phyloP scores from a whole-genome alignment of 2,113 vertebrate species.

The Ameiurus melas region DNA sequence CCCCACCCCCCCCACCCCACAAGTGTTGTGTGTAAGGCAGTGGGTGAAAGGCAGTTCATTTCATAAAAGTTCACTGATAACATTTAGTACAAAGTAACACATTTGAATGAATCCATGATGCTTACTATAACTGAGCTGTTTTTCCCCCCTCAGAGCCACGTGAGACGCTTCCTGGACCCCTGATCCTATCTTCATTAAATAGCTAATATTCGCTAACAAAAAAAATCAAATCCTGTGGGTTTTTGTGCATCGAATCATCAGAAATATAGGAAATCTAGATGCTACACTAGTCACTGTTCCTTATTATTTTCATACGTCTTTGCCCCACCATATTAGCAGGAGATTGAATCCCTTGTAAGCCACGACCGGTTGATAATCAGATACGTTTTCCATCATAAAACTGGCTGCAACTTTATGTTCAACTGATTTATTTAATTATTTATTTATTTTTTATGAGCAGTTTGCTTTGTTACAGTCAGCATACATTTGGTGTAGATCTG shows the following conservation, averaged over 20 bases:
- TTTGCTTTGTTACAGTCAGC: not conserved
- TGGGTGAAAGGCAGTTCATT: constrained; percentile 44
- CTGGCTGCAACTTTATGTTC: no score
- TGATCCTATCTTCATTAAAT: not conserved
- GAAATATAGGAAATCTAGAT: not conserved
- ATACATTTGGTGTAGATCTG: no score
- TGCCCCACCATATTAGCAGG: not conserved
- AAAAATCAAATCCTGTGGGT: not conserved
- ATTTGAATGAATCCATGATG: constrained; percentile 21
- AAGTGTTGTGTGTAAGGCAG: constrained; percentile 36
- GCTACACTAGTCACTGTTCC: not conserved
- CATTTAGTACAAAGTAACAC: not conserved
- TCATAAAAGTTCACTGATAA: not conserved
- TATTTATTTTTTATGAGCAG: not conserved
- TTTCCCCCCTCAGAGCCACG: not conserved
- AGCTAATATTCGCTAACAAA: not conserved
- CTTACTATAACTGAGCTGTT: constrained; percentile 11
- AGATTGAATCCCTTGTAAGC: not conserved
- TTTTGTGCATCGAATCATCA: not conserved
- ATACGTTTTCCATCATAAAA: not conserved
- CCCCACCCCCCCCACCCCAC: constrained; percentile 44
- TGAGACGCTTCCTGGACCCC: not conserved
- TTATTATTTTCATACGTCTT: not conserved
- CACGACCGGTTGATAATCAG: not conserved
- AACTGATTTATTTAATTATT: not conserved